phyloP scores from a whole-genome alignment of 2,113 vertebrate species.

The Progne subis region DNA sequence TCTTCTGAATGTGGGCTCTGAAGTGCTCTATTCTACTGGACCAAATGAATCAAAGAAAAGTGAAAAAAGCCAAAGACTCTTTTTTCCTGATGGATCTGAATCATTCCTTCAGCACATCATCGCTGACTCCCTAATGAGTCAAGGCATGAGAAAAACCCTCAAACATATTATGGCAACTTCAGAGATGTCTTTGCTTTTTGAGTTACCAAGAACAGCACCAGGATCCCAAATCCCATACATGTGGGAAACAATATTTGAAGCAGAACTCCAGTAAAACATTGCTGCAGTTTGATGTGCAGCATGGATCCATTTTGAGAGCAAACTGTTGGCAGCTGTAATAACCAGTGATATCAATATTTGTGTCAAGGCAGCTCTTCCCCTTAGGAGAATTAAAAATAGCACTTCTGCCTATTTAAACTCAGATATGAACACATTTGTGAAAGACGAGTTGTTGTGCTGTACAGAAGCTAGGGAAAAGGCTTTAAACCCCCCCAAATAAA shows the following conservation, averaged over 20 bases:
- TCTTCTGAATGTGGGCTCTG: not conserved
- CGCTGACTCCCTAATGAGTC: not conserved
- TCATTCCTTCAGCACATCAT: not conserved
- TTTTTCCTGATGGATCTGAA: not conserved
- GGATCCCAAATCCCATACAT: not conserved
- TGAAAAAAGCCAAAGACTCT: not conserved
- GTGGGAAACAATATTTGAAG: not conserved
- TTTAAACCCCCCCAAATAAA: not conserved
- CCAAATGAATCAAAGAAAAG: not conserved
- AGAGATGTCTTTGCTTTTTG: not conserved
- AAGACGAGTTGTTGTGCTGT: not conserved
- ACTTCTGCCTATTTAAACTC: not conserved
- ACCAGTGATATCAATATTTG: conserved; percentile 32
- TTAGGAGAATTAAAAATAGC: not conserved
- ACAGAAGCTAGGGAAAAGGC: not conserved
- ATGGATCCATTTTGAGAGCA: not conserved
- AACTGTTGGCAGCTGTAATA: not conserved
- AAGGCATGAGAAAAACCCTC: not conserved
- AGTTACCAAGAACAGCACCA: not conserved
- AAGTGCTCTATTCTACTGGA: not conserved
- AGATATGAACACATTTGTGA: not conserved
- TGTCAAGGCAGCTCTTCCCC: not conserved
- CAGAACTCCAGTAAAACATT: not conserved
- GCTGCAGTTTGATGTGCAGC: not conserved
- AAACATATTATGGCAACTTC: not conserved